These are phyloP conservation scores for Penaeus vannamei DNA, from an alignment of 1,140 invertebrate genomes.

Conservation along the genomic window DNA sequence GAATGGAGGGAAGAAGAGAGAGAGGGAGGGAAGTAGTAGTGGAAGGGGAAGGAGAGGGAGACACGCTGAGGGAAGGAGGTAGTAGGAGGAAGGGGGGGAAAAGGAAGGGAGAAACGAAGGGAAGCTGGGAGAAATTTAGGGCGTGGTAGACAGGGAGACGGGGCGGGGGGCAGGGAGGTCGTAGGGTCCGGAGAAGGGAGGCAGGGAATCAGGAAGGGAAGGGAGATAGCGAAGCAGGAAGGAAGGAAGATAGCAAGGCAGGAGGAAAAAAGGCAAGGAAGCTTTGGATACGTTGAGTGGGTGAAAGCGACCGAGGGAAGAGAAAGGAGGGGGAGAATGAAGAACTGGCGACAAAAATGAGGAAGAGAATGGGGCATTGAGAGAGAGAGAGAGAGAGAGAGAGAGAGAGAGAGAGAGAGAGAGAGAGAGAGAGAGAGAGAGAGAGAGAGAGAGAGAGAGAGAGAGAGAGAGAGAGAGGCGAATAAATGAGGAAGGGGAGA, in stretches of 20 bases:
- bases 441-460: not conserved
- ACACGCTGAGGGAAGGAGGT: no score
- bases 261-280: not conserved
- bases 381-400: no score
- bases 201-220: not conserved
- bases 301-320: constrained; percentile 11
- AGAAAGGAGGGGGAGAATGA: not conserved
- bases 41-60: no score
- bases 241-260: not conserved
- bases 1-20: not conserved
- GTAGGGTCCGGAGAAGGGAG: not conserved
- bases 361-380: no score
- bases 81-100: no score
- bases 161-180: not conserved
- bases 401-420: not conserved
- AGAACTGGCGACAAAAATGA: no score
- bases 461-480: not conserved
- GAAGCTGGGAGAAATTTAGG: no score
- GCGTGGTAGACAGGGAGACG: no score
- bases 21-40: no score
- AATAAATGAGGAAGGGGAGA: not conserved
- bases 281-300: no score
- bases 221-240: not conserved
- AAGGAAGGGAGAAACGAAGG: no score
- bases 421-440: not conserved